Percentiles rank a stretch among this genome's conserved stretches.
phyloP scores from a whole-genome alignment of 2,113 vertebrate species.

The Eidolon helvum region DNA sequence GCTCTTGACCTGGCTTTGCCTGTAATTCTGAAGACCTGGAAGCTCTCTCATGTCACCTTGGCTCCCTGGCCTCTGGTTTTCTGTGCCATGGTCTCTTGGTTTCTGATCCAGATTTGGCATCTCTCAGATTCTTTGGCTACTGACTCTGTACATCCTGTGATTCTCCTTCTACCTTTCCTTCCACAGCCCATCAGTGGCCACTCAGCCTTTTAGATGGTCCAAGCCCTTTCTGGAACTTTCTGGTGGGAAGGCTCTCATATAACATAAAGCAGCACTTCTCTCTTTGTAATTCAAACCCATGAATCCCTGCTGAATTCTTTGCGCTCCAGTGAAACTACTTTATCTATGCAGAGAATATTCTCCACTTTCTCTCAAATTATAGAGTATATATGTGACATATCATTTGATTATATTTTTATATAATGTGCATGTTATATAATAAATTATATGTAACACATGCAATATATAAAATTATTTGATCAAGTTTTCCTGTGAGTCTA shows the following conservation, averaged over 20 bases:
- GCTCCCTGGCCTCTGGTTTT: not conserved
- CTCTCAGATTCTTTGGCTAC: not conserved
- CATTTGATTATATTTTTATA: not conserved
- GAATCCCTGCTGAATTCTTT: not conserved
- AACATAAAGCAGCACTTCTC: not conserved
- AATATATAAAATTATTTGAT: not conserved
- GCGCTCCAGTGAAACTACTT: not conserved
- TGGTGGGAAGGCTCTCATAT: not conserved
- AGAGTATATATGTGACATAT: not conserved
- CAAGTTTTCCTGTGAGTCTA: not conserved
- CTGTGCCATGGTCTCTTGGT: not conserved
- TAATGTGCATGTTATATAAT: not conserved
- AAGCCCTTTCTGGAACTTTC: not conserved
- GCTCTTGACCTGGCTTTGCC: not conserved
- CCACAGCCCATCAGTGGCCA: not conserved
- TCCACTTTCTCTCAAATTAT: not conserved
- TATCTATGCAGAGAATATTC: not conserved
- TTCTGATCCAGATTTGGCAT: not conserved
- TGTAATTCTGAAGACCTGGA: not conserved
- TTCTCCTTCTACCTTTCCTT: not conserved
- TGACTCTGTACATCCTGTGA: not conserved
- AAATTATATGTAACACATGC: not conserved
- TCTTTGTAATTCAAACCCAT: not conserved
- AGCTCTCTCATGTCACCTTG: accelerated
- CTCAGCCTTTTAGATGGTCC: not conserved